Evolutionary conservation across 2,113 vertebrate species (phyloP).

Genomic region (Oreocharis arfaki): DNA sequence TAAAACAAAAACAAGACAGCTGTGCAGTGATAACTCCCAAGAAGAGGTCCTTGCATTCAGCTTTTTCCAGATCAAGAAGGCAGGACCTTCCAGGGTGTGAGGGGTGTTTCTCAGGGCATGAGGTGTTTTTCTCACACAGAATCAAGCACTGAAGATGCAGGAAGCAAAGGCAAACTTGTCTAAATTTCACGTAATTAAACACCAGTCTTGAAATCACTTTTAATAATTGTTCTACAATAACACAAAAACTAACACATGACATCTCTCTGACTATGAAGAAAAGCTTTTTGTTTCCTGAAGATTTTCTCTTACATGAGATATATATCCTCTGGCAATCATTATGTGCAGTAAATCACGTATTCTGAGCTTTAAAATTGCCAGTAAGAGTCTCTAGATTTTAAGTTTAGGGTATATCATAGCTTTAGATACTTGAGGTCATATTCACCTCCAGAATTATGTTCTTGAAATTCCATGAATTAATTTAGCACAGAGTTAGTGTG

Average conservation of each 20-base stretch:
- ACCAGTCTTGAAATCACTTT: not conserved
- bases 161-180: not conserved
- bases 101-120: not conserved
- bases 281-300: not conserved
- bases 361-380: not conserved
- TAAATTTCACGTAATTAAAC: not conserved
- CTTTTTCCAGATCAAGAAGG: not conserved
- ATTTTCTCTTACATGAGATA: not conserved
- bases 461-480: not conserved
- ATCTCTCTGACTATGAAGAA: not conserved
- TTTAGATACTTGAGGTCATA: not conserved
- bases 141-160: not conserved
- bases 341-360: not conserved
- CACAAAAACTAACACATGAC: not conserved
- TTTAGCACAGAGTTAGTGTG: not conserved
- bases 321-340: not conserved
- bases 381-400: not conserved
- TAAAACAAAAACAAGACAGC: not conserved
- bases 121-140: not conserved
- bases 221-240: not conserved
- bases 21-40: not conserved
- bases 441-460: not conserved
- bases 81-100: not conserved
- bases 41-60: not conserved
- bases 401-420: slow-evolving; percentile 18